Conservation (phyloP, 2,888 invertebrate genomes). For the Thera obeliscata region DNA sequence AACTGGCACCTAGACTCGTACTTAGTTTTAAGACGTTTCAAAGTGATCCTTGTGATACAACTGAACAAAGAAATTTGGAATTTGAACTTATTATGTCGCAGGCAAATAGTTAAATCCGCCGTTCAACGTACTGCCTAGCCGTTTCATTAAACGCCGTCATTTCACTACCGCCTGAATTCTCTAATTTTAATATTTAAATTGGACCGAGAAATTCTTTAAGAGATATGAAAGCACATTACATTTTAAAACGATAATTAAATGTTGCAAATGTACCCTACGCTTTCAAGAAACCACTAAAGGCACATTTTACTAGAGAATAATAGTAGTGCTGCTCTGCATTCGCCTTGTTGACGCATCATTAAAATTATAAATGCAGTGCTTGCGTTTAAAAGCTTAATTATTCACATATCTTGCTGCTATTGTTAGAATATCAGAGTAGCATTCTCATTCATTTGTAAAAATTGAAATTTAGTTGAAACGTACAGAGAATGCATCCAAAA, state of each 20-base stretch:
- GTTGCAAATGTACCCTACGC: constrained; percentile 24
- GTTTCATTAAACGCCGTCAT: too few species aligned
- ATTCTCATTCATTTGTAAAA: not conserved
- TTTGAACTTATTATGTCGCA: too few species aligned
- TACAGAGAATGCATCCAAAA: constrained; percentile 2
- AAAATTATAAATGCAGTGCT: constrained; percentile 27
- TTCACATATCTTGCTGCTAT: not conserved
- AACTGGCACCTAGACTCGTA: too few species aligned
- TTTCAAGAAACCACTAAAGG: constrained; percentile 29
- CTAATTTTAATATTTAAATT: not conserved
- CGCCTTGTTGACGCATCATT: constrained; percentile 29
- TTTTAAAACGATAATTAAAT: constrained; percentile 26
- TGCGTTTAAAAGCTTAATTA: not conserved
- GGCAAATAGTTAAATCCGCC: too few species aligned
- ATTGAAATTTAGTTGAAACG: not conserved
- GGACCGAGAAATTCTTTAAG: constrained; percentile 12
- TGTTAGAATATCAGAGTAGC: not conserved
- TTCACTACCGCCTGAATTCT: too few species aligned
- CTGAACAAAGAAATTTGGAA: too few species aligned
- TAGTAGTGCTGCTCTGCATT: constrained; percentile 17
- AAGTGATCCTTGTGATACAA: too few species aligned
- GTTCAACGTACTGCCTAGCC: too few species aligned
- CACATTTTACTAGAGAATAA: constrained; percentile 23
- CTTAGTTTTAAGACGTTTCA: too few species aligned
- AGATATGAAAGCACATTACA: constrained; percentile 21